Conservation (phyloP, 1,140 invertebrate genomes). For the Aphidius ervi region DNA sequence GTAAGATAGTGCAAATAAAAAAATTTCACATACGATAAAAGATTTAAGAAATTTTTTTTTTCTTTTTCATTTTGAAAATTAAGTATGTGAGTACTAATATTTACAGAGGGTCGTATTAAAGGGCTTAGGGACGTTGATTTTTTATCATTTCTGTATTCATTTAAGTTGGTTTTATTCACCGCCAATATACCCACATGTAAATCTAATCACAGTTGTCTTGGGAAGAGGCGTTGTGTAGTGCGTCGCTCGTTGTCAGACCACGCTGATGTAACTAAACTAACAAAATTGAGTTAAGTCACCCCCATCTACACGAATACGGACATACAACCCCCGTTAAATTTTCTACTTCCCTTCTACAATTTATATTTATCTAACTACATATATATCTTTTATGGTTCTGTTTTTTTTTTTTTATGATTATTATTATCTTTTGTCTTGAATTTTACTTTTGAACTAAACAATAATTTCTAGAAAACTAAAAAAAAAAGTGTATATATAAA, state of each 20-base stretch:
- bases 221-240: not conserved
- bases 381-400: constrained; percentile 1
- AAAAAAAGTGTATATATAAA: too few relatives aligned
- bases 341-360: constrained; percentile 7
- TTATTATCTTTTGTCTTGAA: not conserved
- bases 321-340: not conserved
- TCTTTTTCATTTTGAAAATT: too few relatives aligned
- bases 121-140: constrained; percentile 16
- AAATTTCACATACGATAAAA: not conserved
- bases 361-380: not conserved
- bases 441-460: not conserved
- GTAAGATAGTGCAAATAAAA: too few relatives aligned
- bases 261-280: constrained; percentile 38
- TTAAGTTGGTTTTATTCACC: constrained; percentile 1
- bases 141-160: constrained; percentile 14
- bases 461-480: too few relatives aligned
- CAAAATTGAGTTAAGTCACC: constrained; percentile 33
- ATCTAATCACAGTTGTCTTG: constrained; percentile 34
- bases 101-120: constrained; percentile 25
- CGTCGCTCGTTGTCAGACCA: constrained; percentile 21
- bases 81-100: constrained; percentile 24
- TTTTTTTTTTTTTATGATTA: not conserved
- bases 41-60: not conserved
- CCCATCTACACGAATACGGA: constrained; percentile 17
- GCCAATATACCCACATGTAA: constrained; percentile 34